phyloP scores from a whole-genome alignment of 2,888 invertebrate genomes.

The Troides oblongomaculatus region DNA sequence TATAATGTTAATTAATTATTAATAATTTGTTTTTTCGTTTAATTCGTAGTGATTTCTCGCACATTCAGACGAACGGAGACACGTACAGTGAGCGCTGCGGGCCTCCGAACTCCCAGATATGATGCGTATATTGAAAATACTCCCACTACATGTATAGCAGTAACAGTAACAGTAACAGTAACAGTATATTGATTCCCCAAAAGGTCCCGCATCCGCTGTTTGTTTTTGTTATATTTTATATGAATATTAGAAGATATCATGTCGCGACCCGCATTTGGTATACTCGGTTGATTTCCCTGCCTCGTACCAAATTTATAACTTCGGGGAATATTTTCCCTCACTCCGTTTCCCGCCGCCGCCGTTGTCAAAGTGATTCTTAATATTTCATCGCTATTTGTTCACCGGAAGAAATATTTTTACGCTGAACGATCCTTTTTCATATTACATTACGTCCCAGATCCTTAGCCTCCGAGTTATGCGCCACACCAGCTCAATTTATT shows the following conservation, averaged over 20 bases:
- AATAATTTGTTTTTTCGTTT: no score
- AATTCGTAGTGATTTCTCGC: no score
- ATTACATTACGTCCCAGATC: background rate
- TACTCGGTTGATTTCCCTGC: slow-evolving; percentile 2
- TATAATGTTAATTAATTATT: no score
- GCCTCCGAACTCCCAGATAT: no score
- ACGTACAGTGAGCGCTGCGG: no score
- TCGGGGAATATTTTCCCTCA: slow-evolving; percentile 23
- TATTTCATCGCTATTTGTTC: slow-evolving; percentile 1
- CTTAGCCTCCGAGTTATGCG: background rate
- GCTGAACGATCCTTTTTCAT: slow-evolving; percentile 3
- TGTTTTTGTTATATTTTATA: slow-evolving; percentile 10
- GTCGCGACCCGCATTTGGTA: background rate
- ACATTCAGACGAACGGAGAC: no score
- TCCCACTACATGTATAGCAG: background rate
- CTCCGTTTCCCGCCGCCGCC: slow-evolving; percentile 13
- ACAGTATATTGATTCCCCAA: background rate
- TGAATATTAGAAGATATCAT: background rate
- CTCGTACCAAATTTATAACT: slow-evolving; percentile 19
- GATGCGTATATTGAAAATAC: no score
- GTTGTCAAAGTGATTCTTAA: slow-evolving; percentile 23
- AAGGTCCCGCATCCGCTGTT: background rate
- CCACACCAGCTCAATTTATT: background rate
- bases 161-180: background rate
- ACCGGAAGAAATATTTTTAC: slow-evolving; percentile 11